Conservation (phyloP, 2,113 vertebrate genomes). For the Heloderma charlesbogerti region DNA sequence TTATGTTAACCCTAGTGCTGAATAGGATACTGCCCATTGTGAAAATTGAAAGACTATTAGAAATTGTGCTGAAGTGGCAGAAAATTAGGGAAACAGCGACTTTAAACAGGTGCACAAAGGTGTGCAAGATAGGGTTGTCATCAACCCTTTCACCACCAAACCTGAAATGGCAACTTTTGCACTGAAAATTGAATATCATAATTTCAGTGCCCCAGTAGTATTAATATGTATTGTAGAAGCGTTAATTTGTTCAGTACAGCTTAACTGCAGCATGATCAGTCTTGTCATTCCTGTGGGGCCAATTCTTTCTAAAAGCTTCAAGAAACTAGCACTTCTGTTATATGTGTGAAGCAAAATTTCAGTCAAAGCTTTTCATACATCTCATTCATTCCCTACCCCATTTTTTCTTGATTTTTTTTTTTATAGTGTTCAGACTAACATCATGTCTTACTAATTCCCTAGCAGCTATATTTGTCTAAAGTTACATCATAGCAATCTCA, state of each 20-base stretch:
- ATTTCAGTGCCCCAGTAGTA: neutral
- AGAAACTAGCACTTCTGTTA: slow-evolving; percentile 31
- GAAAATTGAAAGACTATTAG: neutral
- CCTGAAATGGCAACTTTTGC: neutral
- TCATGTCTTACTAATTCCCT: neutral
- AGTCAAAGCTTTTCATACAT: slow-evolving; percentile 21
- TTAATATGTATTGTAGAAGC: neutral
- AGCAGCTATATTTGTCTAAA: neutral
- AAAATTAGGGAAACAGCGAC: neutral
- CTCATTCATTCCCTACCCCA: slow-evolving; percentile 8
- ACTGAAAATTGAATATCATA: neutral
- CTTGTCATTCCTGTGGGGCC: neutral
- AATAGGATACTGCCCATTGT: neutral
- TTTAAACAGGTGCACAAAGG: neutral
- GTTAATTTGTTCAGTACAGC: slow-evolving; percentile 2
- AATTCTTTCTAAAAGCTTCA: slow-evolving; percentile 21
- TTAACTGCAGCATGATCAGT: neutral
- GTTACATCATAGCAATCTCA: slow-evolving; percentile 1
- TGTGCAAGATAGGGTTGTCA: neutral
- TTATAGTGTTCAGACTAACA: slow-evolving; percentile 2
- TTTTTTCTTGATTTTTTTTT: slow-evolving; percentile 8
- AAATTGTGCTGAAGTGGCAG: neutral
- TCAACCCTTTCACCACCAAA: neutral
- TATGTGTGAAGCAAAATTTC: slow-evolving; percentile 38
- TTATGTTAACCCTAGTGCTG: too few species aligned